Conservation (phyloP, 2,797 vertebrate genomes). For the Myotis vivesi region DNA sequence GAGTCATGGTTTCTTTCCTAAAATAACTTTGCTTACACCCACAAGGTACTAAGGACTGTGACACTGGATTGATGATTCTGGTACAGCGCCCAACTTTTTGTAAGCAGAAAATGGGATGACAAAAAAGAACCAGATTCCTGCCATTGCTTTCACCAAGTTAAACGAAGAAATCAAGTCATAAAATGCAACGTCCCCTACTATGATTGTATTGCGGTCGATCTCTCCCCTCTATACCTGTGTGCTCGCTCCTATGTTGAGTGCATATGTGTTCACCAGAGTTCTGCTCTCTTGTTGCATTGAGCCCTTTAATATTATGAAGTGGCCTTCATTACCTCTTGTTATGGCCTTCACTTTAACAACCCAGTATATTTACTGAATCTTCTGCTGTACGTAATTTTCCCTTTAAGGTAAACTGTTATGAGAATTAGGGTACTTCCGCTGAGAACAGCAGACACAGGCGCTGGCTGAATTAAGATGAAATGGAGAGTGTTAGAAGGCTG, state of each 20-base stretch:
- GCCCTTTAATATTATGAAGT: no score
- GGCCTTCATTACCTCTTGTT: no score
- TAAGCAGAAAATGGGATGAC: conserved; percentile 23
- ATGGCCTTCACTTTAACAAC: neutral
- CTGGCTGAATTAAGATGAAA: neutral
- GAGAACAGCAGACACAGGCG: neutral
- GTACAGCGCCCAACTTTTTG: conserved; percentile 48
- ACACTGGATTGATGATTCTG: neutral
- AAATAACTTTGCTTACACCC: conserved; percentile 61
- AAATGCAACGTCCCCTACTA: neutral
- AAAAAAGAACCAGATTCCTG: neutral
- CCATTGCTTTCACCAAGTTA: neutral
- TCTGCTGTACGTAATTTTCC: neutral
- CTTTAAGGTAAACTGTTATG: neutral
- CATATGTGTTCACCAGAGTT: no score
- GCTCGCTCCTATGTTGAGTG: no score
- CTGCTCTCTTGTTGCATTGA: no score
- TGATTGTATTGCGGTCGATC: no score
- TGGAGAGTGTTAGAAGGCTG: neutral
- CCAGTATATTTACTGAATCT: neutral
- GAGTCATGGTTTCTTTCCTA: conserved; percentile 56
- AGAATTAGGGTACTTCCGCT: neutral
- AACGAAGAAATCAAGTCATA: neutral
- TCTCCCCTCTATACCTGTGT: no score
- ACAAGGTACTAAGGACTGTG: neutral